Conservation (phyloP, 2,113 vertebrate genomes). For the Carettochelys insculpta region DNA sequence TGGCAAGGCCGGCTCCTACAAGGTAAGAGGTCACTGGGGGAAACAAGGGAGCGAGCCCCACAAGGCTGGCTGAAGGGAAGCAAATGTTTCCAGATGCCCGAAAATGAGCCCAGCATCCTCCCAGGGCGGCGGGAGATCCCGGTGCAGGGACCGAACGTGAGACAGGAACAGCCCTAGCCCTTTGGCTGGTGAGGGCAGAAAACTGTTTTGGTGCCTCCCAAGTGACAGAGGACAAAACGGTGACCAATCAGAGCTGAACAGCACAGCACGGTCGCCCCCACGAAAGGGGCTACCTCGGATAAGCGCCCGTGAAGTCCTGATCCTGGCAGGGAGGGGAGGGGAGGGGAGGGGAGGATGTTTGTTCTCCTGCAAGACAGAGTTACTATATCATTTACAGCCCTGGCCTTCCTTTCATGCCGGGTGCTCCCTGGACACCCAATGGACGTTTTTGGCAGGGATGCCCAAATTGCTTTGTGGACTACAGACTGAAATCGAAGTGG, state of each 20-base stretch:
- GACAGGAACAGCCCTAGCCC: neutral
- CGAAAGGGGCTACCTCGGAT: neutral
- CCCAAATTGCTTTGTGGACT: accelerated
- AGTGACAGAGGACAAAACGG: neutral
- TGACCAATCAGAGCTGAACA: neutral
- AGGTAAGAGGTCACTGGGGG: too few species aligned
- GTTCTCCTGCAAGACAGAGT: neutral
- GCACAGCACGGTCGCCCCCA: neutral
- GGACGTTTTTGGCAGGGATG: neutral
- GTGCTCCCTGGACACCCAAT: neutral
- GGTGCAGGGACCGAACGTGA: neutral
- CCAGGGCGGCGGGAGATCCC: neutral
- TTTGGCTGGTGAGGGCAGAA: neutral
- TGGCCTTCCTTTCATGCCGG: neutral
- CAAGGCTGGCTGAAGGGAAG: accelerated
- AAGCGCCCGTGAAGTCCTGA: neutral
- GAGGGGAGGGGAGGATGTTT: neutral
- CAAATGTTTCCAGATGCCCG: neutral
- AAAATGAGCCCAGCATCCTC: neutral
- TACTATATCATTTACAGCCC: neutral
- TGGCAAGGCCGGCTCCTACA: neutral
- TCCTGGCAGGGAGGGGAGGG: neutral
- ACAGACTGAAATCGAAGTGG: neutral
- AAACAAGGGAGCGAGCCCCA: neutral
- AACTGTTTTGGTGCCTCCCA: neutral